phyloP scores from a whole-genome alignment of 2,113 vertebrate genomes.

The Ciconia boyciana region DNA sequence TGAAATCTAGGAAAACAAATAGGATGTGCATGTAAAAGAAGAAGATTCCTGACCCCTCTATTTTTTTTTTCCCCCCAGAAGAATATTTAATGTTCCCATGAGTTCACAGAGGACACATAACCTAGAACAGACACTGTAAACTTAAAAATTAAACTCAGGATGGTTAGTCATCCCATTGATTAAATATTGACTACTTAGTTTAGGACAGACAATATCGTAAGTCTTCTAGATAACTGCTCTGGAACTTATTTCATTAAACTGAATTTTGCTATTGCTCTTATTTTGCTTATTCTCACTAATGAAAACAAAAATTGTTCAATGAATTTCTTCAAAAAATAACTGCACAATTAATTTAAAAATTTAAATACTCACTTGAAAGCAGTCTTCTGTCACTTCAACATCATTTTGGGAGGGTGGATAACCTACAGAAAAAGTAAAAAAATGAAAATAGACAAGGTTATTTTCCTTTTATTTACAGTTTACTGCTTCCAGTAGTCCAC shows the following conservation, averaged over 20 bases:
- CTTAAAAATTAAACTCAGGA: not conserved
- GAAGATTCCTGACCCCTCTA: not conserved
- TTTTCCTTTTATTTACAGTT: not conserved
- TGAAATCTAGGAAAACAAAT: not conserved
- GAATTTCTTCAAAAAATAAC: not conserved
- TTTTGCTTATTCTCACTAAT: not conserved
- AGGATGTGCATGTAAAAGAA: not conserved
- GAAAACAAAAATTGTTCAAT: not conserved
- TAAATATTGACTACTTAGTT: not conserved
- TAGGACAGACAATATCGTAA: not conserved
- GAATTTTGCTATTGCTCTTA: not conserved
- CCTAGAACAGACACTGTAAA: not conserved
- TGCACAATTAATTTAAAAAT: not conserved
- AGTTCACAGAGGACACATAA: not conserved
- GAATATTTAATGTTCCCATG: not conserved
- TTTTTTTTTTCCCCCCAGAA: not conserved
- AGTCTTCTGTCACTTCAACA: slow-evolving; percentile 81
- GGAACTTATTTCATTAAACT: not conserved
- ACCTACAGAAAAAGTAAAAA: slow-evolving; percentile 64
- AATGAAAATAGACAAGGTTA: not conserved
- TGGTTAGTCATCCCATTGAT: not conserved
- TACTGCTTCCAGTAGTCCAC: not conserved
- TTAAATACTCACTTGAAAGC: slow-evolving; percentile 83
- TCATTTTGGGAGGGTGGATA: slow-evolving; percentile 82
- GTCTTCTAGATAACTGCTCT: not conserved